Evolutionary conservation across 2,888 invertebrate genomes (phyloP).

Genomic region (Cataglyphis albicans): DNA sequence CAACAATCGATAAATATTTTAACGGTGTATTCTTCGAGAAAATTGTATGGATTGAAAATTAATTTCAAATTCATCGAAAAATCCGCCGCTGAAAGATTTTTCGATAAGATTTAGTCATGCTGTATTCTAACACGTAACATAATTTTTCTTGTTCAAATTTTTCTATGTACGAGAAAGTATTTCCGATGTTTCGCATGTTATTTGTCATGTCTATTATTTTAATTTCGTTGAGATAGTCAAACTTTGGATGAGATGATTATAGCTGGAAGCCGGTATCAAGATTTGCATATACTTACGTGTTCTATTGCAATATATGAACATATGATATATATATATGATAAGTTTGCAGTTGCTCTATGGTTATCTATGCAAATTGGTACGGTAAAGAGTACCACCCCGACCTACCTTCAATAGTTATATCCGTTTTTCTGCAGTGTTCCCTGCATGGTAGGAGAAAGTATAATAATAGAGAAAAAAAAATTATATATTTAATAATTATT

Average conservation of each 20-base stretch:
- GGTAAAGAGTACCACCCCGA: conserved; percentile 60
- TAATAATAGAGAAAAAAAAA: background rate
- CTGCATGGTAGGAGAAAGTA: conserved; percentile 2
- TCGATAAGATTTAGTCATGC: background rate
- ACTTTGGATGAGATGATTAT: conserved; percentile 19
- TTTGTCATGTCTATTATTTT: background rate
- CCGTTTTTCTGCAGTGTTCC: conserved; percentile 33
- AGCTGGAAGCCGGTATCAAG: conserved; percentile 33
- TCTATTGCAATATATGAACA: conserved; percentile 71
- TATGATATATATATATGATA: conserved; percentile 45
- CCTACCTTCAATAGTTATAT: conserved; percentile 37
- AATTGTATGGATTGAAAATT: background rate
- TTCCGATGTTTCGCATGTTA: background rate
- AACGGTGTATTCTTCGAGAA: background rate
- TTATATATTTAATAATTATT: background rate
- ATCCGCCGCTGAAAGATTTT: background rate
- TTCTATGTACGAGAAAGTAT: background rate
- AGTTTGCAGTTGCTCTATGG: conserved; percentile 65
- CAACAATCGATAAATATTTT: background rate
- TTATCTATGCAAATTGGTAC: conserved; percentile 79
- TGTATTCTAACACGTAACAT: background rate
- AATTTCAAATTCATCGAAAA: background rate
- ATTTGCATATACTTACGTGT: conserved; percentile 78
- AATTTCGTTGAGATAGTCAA: background rate
- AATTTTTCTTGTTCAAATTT: background rate